Evolutionary conservation across 2,797 vertebrate species (phyloP).

Genomic region (Chaunax sp.): DNA sequence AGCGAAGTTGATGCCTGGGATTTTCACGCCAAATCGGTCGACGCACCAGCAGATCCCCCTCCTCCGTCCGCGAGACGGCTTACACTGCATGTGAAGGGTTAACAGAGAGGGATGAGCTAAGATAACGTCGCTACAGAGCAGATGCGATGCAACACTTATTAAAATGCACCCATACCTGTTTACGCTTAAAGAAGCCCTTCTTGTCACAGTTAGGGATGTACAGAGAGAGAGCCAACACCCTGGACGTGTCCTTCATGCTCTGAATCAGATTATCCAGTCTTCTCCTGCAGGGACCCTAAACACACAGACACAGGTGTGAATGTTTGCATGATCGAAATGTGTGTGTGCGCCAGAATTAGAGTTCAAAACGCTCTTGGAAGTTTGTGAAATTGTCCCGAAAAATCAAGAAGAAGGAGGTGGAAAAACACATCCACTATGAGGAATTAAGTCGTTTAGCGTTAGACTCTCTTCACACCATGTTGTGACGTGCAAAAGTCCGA

Average conservation of each 20-base stretch:
- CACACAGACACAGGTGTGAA: conserved; percentile 20
- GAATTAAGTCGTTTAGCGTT: too few species aligned
- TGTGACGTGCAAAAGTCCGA: too few species aligned
- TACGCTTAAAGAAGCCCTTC: conserved; percentile 98
- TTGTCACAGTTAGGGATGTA: conserved; percentile 98
- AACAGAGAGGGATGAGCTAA: neutral
- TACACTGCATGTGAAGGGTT: conserved; percentile 84
- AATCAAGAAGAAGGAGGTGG: neutral
- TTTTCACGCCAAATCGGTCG: conserved; percentile 92
- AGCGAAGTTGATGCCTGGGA: conserved; percentile 90
- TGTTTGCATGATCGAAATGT: neutral
- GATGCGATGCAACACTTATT: neutral
- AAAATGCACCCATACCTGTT: conserved; percentile 86
- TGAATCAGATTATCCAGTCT: conserved; percentile 93
- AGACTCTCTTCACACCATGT: too few species aligned
- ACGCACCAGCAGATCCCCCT: conserved; percentile 98
- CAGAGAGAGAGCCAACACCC: conserved; percentile 89
- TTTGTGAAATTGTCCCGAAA: neutral
- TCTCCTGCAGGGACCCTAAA: conserved; percentile 93
- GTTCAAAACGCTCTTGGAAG: conserved; percentile 3
- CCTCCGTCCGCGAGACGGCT: conserved; percentile 94
- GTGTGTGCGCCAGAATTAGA: neutral
- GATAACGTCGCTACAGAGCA: too few species aligned
- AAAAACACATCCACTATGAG: too few species aligned
- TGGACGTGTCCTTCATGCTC: conserved; percentile 90